Evolutionary conservation across 1,140 invertebrate genomes (phyloP), one percentile per base, ranked within the genome.

Genomic region (Gyrodactylus bullatarudis): DNA sequence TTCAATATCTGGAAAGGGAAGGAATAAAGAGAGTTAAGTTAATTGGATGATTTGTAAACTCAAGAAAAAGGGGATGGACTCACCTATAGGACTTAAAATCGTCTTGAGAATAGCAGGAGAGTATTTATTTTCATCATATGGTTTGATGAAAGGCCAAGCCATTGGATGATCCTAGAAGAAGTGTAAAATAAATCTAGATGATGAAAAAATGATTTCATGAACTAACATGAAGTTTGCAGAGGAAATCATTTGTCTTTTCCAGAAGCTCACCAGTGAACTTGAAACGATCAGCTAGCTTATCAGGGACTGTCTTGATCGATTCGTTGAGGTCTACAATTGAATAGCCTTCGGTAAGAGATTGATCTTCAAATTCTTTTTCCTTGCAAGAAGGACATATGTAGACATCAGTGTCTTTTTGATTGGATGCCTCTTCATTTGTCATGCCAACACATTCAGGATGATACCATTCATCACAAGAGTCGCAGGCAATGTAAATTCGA

Each of bases 381-480:
- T 71, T 71, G 23, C 70, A 71, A 26, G 70, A 23, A 20, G 70
- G 70, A 84, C 93, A 98, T 75, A 92, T 86, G 78, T 96, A 98
- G n/a, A 54, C 8, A n/a, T 54, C 34, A 8, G n/a, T 16, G 77
- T 91, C 89, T 77, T 93, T 90, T 75, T 96, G 91, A 77, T 87
- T 87, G 78, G 92, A 89, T 1, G 89, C 91, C 80, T 95, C 91
- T 1, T 86, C 87, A 78, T 92, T 89, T 26, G 94, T 82, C 77
- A 96, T 91, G 19, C 91, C 92, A 8, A 98, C 91, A 81, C 94
- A 98, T 72, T 88, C 84, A 1, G 92, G 92, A 80, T 98, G 94
- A 82, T 96, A 97, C 94, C 94, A 98, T 80, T 95, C 91, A 80
- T 96, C 89, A 82, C 94, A 98, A 72, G 87, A 86, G 80, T 98